phyloP scores from a whole-genome alignment of 37 sponge, comb jelly and placozoan genomes.

The Petrosia ficiformis region DNA sequence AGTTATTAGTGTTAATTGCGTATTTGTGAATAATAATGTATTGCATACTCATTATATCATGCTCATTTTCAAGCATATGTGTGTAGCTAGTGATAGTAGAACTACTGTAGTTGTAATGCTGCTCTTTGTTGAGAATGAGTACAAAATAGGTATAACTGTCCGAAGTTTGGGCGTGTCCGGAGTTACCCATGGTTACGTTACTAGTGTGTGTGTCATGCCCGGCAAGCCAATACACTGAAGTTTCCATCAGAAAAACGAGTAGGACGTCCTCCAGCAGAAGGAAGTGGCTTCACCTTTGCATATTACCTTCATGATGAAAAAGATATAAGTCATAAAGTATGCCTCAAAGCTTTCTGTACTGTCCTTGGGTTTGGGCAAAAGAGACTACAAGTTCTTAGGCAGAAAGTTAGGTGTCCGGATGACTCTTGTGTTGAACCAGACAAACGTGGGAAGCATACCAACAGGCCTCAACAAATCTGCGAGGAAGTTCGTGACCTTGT shows the following conservation, averaged over 20 bases:
- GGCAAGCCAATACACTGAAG: constrained; percentile 17
- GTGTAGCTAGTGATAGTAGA: no score
- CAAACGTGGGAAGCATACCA: constrained; percentile 27
- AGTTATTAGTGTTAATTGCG: no score
- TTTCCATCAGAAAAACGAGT: constrained; percentile 26
- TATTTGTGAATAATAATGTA: no score
- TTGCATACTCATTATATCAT: no score
- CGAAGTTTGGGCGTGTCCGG: no score
- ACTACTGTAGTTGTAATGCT: no score
- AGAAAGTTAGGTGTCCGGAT: constrained; percentile 7
- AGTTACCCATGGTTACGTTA: no score
- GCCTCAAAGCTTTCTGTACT: constrained; percentile 50
- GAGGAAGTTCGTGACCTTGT: constrained; percentile 17
- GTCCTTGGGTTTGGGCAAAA: constrained; percentile 57
- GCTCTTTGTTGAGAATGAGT: no score
- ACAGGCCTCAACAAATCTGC: constrained; percentile 10
- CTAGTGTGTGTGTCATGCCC: no score
- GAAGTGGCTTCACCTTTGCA: constrained; percentile 28
- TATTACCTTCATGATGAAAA: constrained; percentile 25
- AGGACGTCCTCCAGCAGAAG: constrained; percentile 57
- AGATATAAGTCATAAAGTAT: no score
- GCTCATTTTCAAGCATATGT: no score
- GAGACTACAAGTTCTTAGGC: constrained; percentile 29
- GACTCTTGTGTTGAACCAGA: constrained; percentile 51
- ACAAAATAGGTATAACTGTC: no score